Percentiles rank a stretch among this genome's conserved stretches.
phyloP scores from a whole-genome alignment of 2,797 vertebrate genomes.

The Tadarida brasiliensis region DNA sequence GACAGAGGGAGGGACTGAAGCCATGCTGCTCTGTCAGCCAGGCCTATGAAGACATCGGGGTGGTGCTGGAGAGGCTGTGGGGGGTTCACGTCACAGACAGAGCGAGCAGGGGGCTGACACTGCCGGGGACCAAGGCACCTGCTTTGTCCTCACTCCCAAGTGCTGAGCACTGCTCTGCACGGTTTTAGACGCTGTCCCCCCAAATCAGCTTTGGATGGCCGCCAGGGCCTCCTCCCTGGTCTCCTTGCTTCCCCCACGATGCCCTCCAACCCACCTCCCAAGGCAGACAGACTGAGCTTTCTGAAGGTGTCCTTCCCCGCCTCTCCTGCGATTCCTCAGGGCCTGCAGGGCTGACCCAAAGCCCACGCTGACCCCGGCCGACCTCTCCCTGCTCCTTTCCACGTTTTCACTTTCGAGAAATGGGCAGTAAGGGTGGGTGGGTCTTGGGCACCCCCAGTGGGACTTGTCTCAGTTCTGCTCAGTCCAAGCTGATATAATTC shows the following conservation, averaged over 20 bases:
- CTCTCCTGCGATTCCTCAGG: background rate
- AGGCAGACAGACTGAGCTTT: background rate
- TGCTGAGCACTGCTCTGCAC: fast-evolving
- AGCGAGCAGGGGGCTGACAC: background rate
- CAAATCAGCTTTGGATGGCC: background rate
- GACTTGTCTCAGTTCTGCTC: background rate
- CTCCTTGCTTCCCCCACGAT: background rate
- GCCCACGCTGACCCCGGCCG: no score
- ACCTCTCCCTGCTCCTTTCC: background rate
- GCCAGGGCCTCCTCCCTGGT: background rate
- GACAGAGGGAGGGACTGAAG: background rate
- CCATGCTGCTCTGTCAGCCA: background rate
- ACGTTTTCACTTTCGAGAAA: fast-evolving
- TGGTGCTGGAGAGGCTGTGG: background rate
- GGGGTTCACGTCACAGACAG: background rate
- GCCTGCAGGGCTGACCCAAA: background rate
- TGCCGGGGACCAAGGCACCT: background rate
- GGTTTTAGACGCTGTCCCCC: background rate
- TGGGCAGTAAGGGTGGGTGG: background rate
- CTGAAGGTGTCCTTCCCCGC: background rate
- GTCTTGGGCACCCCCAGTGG: background rate
- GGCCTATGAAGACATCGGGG: fast-evolving
- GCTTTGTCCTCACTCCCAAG: fast-evolving
- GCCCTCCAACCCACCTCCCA: background rate
- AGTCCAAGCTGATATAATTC: background rate